Conservation (phyloP, 2,797 vertebrate species). For the Basileuterus tristriatus region DNA sequence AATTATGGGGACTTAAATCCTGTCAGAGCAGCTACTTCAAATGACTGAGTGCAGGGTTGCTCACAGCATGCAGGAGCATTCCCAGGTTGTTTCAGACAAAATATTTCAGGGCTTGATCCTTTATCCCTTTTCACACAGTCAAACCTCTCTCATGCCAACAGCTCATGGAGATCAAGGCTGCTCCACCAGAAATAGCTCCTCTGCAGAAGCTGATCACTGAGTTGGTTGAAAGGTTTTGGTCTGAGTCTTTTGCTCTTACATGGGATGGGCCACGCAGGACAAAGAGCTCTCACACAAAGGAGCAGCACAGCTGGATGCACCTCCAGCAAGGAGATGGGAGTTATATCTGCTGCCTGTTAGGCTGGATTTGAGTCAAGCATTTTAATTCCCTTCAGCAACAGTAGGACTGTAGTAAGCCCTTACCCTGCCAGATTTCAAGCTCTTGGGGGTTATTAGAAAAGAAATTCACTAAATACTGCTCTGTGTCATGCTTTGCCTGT, state of each 20-base stretch:
- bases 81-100: slow-evolving; percentile 6
- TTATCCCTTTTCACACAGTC: not conserved
- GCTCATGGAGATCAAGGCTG: not conserved
- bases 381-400: not conserved
- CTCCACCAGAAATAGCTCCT: not conserved
- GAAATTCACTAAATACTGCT: not conserved
- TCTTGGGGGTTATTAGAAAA: not conserved
- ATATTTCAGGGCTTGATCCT: not conserved
- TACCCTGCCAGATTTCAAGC: not conserved
- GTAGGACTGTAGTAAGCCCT: not conserved
- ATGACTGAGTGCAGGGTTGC: not conserved
- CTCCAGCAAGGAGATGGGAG: not conserved
- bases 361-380: not conserved
- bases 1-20: slow-evolving; percentile 23
- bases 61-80: not conserved
- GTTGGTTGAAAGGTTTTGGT: not conserved
- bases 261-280: not conserved
- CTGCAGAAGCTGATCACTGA: not conserved
- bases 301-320: not conserved
- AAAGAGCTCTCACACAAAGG: not conserved
- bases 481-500: not conserved
- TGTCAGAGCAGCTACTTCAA: slow-evolving; percentile 27
- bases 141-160: not conserved
- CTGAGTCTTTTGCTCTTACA: not conserved
- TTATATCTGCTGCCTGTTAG: not conserved